Evolutionary conservation across 2,113 vertebrate species (phyloP), one percentile per base, ranked within the genome.

Genomic region (Sander vitreus): DNA sequence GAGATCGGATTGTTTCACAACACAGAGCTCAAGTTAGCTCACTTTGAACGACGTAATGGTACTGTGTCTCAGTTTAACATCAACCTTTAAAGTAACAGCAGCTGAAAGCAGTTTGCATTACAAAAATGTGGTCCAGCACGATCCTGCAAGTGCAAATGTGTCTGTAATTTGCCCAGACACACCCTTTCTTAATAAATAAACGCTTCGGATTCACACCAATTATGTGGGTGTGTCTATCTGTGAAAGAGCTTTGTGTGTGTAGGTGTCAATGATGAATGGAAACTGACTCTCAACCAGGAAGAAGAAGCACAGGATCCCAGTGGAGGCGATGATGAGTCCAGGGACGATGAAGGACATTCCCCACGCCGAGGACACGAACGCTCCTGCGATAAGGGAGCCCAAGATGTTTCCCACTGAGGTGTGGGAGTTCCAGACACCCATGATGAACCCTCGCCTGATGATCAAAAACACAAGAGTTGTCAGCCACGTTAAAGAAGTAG

Each of bases 371-470:
- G 97, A 97, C 45, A 99, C 98, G 75, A 96, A 99, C 39, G 66
- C 65, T 0, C 98, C 98, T 0, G 98, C 98, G 0, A 99, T 97
- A 83, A 99, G 95, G 0, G 98, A 99, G n/a, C 98, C 98, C 64
- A 99, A 25, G 83, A 99, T 99, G 94, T 99, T 99, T 58, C 98
- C 98, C 7, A 99, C 97, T 0, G 98, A 99, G 0, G 98, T 99
- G 93, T 99, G 98, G 0, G 98, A 99, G 90, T 99, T 99, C 98
- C 98, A 99, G 85, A 99, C 91, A 10, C 98, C 98, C 98, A 99
- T 99, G 95, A 99, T 99, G 73, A 99, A 91, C 0, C 98, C 98
- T 30, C 98, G 95, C 81, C 98, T 98, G 92, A 16, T 8, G 48
- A 84, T 19, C 21, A 39, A 53, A 53, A 80, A 71, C 70, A 88